Evolutionary conservation across 2,797 vertebrate species (phyloP).

Genomic region (Betta splendens): DNA sequence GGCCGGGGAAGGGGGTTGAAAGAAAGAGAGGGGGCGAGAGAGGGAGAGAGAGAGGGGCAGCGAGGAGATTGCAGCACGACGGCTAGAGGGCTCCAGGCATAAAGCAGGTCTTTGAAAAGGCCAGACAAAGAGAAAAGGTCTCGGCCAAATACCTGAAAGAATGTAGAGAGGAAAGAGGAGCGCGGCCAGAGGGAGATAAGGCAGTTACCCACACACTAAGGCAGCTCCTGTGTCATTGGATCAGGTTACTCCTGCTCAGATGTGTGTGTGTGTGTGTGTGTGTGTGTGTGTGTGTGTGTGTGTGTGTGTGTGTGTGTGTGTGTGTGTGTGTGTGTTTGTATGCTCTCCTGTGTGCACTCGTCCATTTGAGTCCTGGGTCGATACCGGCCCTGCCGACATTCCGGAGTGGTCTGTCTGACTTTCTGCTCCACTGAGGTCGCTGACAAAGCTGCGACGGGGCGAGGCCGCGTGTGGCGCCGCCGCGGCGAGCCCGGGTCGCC

Average conservation of each 20-base stretch:
- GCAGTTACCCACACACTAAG: conserved; percentile 78
- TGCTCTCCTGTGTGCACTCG: conserved; percentile 50
- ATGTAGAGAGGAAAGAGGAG: conserved; percentile 82
- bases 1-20: conserved; percentile 42
- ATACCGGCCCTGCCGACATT: conserved; percentile 72
- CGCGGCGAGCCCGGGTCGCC: conserved; percentile 50
- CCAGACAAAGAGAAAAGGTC: conserved; percentile 82
- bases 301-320: conserved; percentile 32
- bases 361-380: conserved; percentile 68
- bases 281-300: conserved; percentile 46
- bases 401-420: conserved; percentile 73
- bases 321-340: conserved; percentile 33
- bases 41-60: conserved; percentile 34
- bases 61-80: conserved; percentile 54
- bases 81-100: conserved; percentile 71
- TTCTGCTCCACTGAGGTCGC: conserved; percentile 79
- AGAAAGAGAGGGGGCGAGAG: conserved; percentile 15
- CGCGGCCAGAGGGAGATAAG: conserved; percentile 78
- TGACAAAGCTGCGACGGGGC: conserved; percentile 75
- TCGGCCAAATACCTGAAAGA: conserved; percentile 83
- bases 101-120: conserved; percentile 81
- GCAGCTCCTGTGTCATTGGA: conserved; percentile 77
- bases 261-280: conserved; percentile 27
- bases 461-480: conserved; percentile 73
- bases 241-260: conserved; percentile 67